Evolutionary conservation across 2,113 vertebrate species (phyloP).

Genomic region (Pygoscelis antarcticus): DNA sequence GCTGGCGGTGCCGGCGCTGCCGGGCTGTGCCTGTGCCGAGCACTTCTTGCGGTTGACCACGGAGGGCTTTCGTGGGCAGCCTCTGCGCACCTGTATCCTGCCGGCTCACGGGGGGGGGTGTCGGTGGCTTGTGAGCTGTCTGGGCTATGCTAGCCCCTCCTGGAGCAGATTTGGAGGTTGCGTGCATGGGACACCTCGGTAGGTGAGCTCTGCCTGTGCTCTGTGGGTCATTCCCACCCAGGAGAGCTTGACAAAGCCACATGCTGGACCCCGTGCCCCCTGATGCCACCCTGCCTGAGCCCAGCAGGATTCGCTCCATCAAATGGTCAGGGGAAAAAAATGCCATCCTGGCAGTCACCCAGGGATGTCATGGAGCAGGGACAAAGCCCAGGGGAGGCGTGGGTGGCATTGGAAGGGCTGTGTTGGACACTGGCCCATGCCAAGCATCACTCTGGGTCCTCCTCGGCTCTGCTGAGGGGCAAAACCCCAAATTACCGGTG

Average conservation of each 20-base stretch:
- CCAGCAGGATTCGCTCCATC: background rate
- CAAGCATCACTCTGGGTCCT: background rate
- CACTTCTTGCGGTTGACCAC: no score
- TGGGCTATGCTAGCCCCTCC: rapidly evolving
- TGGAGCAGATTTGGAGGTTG: background rate
- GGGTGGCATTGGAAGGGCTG: background rate
- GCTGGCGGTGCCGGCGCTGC: background rate
- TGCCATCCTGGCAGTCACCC: background rate
- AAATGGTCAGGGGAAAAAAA: background rate
- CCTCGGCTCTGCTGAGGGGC: background rate
- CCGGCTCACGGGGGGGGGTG: background rate
- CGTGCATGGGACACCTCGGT: no score
- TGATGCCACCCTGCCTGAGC: rapidly evolving
- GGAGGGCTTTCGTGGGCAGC: background rate
- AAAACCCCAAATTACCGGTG: background rate
- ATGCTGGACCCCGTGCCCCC: rapidly evolving
- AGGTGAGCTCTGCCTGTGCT: background rate
- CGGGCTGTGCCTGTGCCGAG: background rate
- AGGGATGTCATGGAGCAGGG: rapidly evolving
- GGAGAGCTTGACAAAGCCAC: background rate
- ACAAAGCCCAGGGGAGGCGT: background rate
- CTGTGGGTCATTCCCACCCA: rapidly evolving
- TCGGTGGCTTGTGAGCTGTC: background rate
- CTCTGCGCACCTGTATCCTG: background rate
- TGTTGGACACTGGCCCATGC: background rate